A percentile compares a stretch with the other conserved stretches of the same genome.
Conservation (phyloP, 2,888 invertebrate species). For the Camptogramma bilineatum region DNA sequence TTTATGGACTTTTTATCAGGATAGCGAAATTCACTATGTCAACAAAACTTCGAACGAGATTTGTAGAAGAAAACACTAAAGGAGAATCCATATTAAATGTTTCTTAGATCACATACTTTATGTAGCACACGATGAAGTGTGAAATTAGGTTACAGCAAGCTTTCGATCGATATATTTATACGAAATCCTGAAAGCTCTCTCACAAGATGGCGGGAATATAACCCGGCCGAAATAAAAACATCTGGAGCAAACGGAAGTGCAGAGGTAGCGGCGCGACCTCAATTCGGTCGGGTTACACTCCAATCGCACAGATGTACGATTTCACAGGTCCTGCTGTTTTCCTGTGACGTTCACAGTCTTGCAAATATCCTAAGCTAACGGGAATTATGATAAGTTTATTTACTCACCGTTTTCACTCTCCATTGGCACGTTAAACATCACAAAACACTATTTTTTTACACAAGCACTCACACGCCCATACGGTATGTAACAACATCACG, state of each 20-base stretch:
- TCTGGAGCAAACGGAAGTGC: constrained; percentile 61
- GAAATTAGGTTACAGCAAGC: constrained; percentile 74
- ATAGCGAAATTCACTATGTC: constrained; percentile 34
- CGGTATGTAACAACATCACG: constrained; percentile 83
- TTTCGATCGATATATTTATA: constrained; percentile 82
- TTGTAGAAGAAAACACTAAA: constrained; percentile 1
- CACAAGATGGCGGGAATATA: constrained; percentile 83
- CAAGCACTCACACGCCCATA: constrained; percentile 85
- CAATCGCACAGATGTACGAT: constrained; percentile 79
- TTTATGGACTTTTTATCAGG: constrained; percentile 14
- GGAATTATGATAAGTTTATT: constrained; percentile 52
- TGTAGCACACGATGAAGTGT: constrained; percentile 31
- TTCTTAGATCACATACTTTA: constrained; percentile 10
- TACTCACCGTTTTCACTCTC: constrained; percentile 77
- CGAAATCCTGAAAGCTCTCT: constrained; percentile 79
- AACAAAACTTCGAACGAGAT: constrained; percentile 35
- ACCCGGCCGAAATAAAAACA: constrained; percentile 61
- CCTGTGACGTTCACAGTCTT: constrained; percentile 61
- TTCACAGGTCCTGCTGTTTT: constrained; percentile 71
- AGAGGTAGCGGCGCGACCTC: constrained; percentile 62
- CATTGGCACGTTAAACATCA: constrained; percentile 76
- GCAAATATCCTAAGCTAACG: constrained; percentile 47
- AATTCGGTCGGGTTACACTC: constrained; percentile 76
- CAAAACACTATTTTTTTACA: constrained; percentile 81
- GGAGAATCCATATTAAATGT: neutral